phyloP scores from a whole-genome alignment of 2,888 invertebrate genomes.

The Epicampocera succincta region DNA sequence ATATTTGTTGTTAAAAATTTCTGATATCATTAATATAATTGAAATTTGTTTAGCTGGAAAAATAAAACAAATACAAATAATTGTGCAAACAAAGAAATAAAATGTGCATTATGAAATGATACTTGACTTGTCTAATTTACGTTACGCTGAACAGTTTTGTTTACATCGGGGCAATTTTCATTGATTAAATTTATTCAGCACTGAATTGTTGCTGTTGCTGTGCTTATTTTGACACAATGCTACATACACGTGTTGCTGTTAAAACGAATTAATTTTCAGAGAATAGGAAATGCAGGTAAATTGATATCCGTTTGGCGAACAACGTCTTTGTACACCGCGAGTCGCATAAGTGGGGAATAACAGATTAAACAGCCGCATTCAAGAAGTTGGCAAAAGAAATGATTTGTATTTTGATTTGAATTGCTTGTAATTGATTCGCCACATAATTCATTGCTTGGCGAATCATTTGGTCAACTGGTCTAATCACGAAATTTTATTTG shows the following conservation, averaged over 20 bases:
- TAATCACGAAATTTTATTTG: too few relatives aligned
- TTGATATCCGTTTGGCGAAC: constrained; percentile 59
- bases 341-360: too few relatives aligned
- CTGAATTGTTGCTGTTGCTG: constrained; percentile 13
- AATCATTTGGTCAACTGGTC: too few relatives aligned
- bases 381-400: too few relatives aligned
- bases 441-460: too few relatives aligned
- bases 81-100: constrained; percentile 2
- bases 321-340: background rate
- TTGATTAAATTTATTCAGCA: constrained; percentile 60
- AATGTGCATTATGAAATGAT: constrained; percentile 10
- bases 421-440: too few relatives aligned
- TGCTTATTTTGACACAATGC: constrained; percentile 11
- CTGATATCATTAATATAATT: constrained; percentile 64
- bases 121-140: constrained; percentile 28
- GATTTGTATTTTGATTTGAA: too few relatives aligned
- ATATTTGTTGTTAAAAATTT: constrained; percentile 21
- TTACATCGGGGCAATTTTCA: constrained; percentile 58
- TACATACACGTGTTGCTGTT: constrained; percentile 1
- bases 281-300: constrained; percentile 59
- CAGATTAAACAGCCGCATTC: too few relatives aligned
- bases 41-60: constrained; percentile 49
- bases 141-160: constrained; percentile 48
- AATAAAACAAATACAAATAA: constrained; percentile 12
- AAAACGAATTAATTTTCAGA: constrained; percentile 34